Base-by-base conservation (phyloP, 1,140 invertebrate genomes). In the Gonatopus flavifemur region DNA sequence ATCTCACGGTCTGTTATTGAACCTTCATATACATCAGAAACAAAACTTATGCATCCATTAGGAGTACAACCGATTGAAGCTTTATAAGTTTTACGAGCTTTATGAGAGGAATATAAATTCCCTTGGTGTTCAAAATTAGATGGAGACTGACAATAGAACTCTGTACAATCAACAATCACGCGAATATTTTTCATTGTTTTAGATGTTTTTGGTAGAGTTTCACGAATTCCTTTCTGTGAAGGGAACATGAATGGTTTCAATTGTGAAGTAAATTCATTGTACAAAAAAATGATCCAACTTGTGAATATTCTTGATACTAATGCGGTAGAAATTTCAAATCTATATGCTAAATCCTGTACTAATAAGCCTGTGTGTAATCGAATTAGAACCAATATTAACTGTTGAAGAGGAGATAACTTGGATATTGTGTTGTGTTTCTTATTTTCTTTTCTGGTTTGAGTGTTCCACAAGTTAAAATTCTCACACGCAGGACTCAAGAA, bases 71-170 rank as follows among this genome's bases (percentile, higher is more conserved):
- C 47, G 35, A 61, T 51, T 45, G 55, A 32, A 21, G 48, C 52
- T 52, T 54, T 49, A 38, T 44, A 55, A 15, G 52, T 53, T 12
- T 49, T 53, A 28, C 41, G 43, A 40, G 53, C 54, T 49, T 59
- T 59, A 32, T 57, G 52, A 31, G 20, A 35, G 3, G 50, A 60
- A 32, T 60, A 60, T 42, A 61, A 37, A 55, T 61, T 61, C n/a
- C 58, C 50, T 45, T 57, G 44, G 19, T 57, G 46, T 46, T 58
- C 57, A 33, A 57, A 60, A 28, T 60, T 60, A 25, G 31, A 41
- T 8, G 58, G 51, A 4, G 45, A 37, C 28, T 61, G 50, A 43
- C 42, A 60, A 18, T 24, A 38, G 38, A 57, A 49, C 53, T 57
- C 42, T 16, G 50, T 47, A 33, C 47, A 57, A 35, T 58, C 56